Evolutionary conservation across 2,888 invertebrate species (phyloP).

Genomic region (Corbicula japonica): DNA sequence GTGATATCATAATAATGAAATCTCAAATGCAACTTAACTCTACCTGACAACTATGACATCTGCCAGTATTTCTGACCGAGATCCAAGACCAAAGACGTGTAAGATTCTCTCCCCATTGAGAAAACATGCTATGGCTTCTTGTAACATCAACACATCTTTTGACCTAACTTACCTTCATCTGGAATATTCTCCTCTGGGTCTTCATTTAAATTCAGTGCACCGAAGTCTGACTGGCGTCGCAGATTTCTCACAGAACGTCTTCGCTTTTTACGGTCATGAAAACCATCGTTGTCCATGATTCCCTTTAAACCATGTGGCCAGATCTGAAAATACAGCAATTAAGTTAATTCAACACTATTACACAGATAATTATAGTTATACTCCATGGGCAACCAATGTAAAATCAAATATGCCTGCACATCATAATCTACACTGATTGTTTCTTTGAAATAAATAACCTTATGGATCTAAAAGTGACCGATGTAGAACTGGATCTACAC

Average conservation of each 20-base stretch:
- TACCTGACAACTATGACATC: neutral
- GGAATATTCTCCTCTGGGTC: neutral
- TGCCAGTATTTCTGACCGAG: neutral
- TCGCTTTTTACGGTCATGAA: conserved; percentile 42
- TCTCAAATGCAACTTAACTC: neutral
- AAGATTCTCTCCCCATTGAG: neutral
- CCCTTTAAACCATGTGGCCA: no score
- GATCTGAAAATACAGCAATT: no score
- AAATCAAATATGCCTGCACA: no score
- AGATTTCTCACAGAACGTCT: conserved; percentile 52
- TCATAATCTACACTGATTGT: no score
- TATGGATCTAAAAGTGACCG: no score
- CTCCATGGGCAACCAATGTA: no score
- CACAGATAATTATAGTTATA: no score
- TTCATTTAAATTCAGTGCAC: conserved; percentile 28
- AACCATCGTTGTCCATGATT: no score
- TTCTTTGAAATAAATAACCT: no score
- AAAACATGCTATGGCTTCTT: neutral
- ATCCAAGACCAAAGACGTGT: neutral
- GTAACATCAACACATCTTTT: neutral
- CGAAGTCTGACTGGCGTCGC: conserved; percentile 35
- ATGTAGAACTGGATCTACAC: no score
- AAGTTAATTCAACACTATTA: no score
- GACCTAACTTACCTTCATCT: conserved; percentile 7
- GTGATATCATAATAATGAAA: neutral